A percentile compares a stretch with the other conserved stretches of the same genome.
phyloP scores from a whole-genome alignment of 2,797 vertebrate genomes.

The Labeo calbasu region DNA sequence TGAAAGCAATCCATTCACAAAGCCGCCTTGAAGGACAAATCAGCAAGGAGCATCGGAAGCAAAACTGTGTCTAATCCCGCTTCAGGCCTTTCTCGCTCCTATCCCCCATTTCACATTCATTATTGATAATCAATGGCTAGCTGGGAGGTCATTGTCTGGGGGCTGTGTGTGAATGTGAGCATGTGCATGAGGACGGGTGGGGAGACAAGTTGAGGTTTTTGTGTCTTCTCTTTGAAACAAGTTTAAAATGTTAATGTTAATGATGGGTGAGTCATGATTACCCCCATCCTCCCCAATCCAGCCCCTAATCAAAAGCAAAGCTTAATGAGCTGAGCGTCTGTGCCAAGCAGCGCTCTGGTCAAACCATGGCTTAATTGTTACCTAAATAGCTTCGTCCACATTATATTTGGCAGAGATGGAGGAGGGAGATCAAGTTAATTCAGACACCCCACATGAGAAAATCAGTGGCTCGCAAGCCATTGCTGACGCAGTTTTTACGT shows the following conservation, averaged over 20 bases:
- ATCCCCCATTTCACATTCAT: conserved; percentile 45
- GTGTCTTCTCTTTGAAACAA: conserved; percentile 47
- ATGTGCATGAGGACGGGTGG: background rate
- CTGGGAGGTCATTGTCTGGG: conserved; percentile 35
- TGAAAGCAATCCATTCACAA: conserved; percentile 24
- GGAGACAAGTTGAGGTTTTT: conserved; percentile 29
- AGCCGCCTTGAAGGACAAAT: conserved; percentile 32
- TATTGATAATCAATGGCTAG: conserved; percentile 51
- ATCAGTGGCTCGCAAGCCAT: conserved; percentile 34
- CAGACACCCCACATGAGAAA: conserved; percentile 42
- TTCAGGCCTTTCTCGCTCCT: conserved; percentile 20
- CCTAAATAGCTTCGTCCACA: conserved; percentile 57
- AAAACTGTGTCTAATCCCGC: conserved; percentile 44
- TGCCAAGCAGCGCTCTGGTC: conserved; percentile 45
- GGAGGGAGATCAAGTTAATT: conserved; percentile 40
- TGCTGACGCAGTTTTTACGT: conserved; percentile 47
- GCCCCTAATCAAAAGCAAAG: conserved; percentile 35
- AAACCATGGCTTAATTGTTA: conserved; percentile 57
- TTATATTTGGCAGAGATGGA: conserved; percentile 41
- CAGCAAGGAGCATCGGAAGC: conserved; percentile 30
- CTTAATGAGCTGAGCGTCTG: conserved; percentile 55
- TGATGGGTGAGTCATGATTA: conserved; percentile 56
- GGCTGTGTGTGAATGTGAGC: conserved; percentile 13
- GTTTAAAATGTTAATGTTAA: conserved; percentile 55
- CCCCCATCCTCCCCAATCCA: conserved; percentile 19